These are phyloP conservation scores for Brachyhypopomus gauderio DNA, from an alignment of 2,113 vertebrate species.

Conservation along the genomic window DNA sequence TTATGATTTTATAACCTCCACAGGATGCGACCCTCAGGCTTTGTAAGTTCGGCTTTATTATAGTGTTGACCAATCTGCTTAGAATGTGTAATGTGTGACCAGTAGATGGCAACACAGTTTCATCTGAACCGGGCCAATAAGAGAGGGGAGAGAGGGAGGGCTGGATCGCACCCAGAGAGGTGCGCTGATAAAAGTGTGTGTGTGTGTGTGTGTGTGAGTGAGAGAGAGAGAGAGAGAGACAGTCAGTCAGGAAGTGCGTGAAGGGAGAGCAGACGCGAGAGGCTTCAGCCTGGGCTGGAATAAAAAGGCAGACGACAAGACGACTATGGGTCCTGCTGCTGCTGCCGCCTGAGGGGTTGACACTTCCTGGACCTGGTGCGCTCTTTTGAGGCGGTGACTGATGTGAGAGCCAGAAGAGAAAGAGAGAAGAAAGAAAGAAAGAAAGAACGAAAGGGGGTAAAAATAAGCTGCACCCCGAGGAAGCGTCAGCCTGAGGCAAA, in stretches of 20 bases:
- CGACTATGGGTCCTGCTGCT: constrained; percentile 44
- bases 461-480: constrained; percentile 34
- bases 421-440: constrained; percentile 33
- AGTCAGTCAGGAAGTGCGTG: constrained; percentile 51
- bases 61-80: too few species aligned
- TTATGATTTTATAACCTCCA: not conserved
- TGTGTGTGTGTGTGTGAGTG: too few species aligned
- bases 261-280: constrained; percentile 34
- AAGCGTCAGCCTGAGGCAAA: constrained; percentile 39
- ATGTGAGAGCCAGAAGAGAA: constrained; percentile 35
- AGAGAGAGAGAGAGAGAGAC: too few species aligned
- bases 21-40: not conserved
- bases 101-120: constrained; percentile 63
- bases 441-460: constrained; percentile 42
- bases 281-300: constrained; percentile 6
- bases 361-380: constrained; percentile 65
- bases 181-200: constrained; percentile 63
- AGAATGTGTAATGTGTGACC: constrained; percentile 37
- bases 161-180: constrained; percentile 33
- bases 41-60: not conserved
- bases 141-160: constrained; percentile 34
- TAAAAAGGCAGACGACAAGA: constrained; percentile 53
- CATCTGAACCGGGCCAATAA: constrained; percentile 63
- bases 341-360: constrained; percentile 36
- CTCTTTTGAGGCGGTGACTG: constrained; percentile 24